phyloP scores from a whole-genome alignment of 2,888 invertebrate species.

The Kryphioiulus occultus region DNA sequence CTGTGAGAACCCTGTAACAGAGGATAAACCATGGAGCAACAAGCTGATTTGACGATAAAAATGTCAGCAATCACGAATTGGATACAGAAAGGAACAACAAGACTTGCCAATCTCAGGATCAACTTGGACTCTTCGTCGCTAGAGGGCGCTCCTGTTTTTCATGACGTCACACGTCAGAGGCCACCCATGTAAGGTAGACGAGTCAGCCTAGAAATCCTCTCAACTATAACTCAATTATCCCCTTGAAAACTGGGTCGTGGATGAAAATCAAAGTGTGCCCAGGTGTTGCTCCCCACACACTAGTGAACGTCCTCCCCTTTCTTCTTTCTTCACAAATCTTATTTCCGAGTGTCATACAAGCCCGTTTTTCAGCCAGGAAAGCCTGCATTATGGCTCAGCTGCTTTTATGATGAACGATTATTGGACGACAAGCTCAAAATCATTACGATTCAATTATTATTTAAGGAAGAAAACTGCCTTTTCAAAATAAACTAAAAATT shows the following conservation, averaged over 20 bases:
- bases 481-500: neutral
- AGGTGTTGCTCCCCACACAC: neutral
- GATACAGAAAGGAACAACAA: too few relatives aligned
- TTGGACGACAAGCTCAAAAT: neutral
- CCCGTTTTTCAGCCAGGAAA: neutral
- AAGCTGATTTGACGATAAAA: too few relatives aligned
- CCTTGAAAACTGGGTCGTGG: neutral
- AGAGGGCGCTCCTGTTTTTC: too few relatives aligned
- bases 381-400: neutral
- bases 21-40: too few relatives aligned
- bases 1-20: too few relatives aligned
- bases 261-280: conserved; percentile 5
- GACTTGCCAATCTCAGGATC: too few relatives aligned
- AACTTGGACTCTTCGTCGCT: too few relatives aligned
- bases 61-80: too few relatives aligned
- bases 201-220: neutral
- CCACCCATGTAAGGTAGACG: neutral
- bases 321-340: neutral
- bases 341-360: neutral
- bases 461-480: neutral
- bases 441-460: neutral
- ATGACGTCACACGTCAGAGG: neutral
- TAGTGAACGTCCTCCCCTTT: neutral
- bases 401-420: neutral
- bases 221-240: neutral